phyloP scores from a whole-genome alignment of 2,113 vertebrate species.

The Delphinapterus leucas region DNA sequence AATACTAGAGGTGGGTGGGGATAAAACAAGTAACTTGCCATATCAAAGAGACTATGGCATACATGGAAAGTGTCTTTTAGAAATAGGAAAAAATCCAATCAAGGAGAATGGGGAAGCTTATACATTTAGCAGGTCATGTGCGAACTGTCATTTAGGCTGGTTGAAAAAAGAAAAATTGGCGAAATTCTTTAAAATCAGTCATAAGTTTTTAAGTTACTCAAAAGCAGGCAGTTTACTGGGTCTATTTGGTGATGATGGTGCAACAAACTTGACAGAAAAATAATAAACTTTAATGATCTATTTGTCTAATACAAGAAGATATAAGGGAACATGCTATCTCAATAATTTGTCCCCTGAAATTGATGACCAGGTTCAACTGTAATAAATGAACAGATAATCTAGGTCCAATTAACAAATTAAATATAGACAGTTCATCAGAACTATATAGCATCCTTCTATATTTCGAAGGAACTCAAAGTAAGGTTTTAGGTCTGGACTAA shows the following conservation, averaged over 20 bases:
- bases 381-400: background rate
- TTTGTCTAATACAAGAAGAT: background rate
- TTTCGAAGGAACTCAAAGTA: constrained; percentile 9
- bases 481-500: background rate
- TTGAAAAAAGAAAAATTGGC: background rate
- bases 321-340: background rate
- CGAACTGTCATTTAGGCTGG: constrained; percentile 5
- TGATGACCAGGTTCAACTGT: background rate
- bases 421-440: background rate
- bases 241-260: background rate
- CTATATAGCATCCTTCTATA: background rate
- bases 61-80: background rate
- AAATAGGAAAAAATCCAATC: background rate
- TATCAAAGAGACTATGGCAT: background rate
- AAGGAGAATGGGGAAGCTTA: background rate
- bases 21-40: background rate
- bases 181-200: background rate
- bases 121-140: background rate
- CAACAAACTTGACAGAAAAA: constrained; percentile 30
- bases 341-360: background rate
- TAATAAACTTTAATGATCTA: background rate
- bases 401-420: background rate
- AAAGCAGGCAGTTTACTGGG: background rate
- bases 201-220: background rate
- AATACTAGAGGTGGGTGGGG: background rate